Evolutionary conservation across 2,888 invertebrate species (phyloP).

Genomic region (Calliopum simillimum): DNA sequence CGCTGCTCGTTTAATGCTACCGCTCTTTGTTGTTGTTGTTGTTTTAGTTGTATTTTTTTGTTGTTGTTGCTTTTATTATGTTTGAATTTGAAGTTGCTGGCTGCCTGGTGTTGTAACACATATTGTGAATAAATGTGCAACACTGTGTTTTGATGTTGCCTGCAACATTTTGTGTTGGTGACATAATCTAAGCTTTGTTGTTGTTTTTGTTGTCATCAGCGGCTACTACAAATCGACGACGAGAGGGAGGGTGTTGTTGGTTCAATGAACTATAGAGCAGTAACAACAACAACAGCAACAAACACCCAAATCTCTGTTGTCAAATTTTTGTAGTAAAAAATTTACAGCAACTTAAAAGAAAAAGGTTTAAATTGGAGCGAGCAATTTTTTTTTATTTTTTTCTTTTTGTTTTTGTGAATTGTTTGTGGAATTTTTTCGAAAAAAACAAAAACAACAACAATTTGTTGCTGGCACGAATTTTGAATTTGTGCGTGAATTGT

Average conservation of each 20-base stretch:
- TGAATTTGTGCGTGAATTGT: constrained; percentile 24
- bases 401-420: constrained; percentile 4
- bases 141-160: constrained; percentile 13
- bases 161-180: constrained; percentile 16
- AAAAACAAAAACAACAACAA: constrained; percentile 1
- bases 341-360: not conserved
- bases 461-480: constrained; percentile 22
- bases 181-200: constrained; percentile 16
- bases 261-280: constrained; percentile 23
- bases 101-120: constrained; percentile 13
- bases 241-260: constrained; percentile 2
- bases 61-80: not conserved
- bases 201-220: not conserved
- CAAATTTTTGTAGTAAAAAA: too few species aligned
- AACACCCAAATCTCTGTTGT: constrained; percentile 14
- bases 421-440: constrained; percentile 9
- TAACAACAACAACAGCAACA: constrained; percentile 9
- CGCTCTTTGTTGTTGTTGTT: not conserved
- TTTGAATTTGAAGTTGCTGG: too few species aligned
- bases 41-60: too few species aligned
- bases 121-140: constrained; percentile 10
- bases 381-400: not conserved
- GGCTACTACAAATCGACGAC: not conserved
- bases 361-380: constrained; percentile 15
- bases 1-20: constrained; percentile 1